Conservation (phyloP, 2,888 invertebrate species). For the Sminthurides aquaticus region DNA sequence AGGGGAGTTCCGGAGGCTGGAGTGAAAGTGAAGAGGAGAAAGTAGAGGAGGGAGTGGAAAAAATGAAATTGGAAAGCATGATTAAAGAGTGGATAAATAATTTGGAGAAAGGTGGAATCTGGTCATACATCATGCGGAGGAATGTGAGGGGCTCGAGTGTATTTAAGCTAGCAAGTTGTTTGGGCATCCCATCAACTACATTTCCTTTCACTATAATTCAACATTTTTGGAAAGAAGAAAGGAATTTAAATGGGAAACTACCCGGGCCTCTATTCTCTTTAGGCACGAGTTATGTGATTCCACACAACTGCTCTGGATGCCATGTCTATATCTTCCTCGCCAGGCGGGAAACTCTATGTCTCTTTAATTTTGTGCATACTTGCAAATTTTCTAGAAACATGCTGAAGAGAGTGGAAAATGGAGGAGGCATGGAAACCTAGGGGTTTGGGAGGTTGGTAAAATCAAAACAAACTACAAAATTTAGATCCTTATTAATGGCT, state of each 20-base stretch:
- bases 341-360: too few species aligned
- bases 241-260: not conserved
- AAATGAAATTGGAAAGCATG: not conserved
- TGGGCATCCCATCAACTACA: not conserved
- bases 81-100: constrained; percentile 1
- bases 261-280: not conserved
- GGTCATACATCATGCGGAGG: not conserved
- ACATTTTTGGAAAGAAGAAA: not conserved
- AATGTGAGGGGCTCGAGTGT: not conserved
- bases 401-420: too few species aligned
- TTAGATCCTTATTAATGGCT: constrained; percentile 20
- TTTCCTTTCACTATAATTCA: not conserved
- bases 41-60: not conserved
- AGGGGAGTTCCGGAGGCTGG: not conserved
- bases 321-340: not conserved
- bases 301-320: not conserved
- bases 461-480: constrained; percentile 4
- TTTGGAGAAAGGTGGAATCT: constrained; percentile 6
- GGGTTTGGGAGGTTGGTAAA: not conserved
- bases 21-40: not conserved
- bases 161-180: not conserved
- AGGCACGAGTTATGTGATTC: not conserved
- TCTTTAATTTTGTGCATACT: too few species aligned
- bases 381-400: not conserved
- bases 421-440: too few species aligned